Evolutionary conservation across 2,113 vertebrate species (phyloP).

Genomic region (Heloderma charlesbogerti): DNA sequence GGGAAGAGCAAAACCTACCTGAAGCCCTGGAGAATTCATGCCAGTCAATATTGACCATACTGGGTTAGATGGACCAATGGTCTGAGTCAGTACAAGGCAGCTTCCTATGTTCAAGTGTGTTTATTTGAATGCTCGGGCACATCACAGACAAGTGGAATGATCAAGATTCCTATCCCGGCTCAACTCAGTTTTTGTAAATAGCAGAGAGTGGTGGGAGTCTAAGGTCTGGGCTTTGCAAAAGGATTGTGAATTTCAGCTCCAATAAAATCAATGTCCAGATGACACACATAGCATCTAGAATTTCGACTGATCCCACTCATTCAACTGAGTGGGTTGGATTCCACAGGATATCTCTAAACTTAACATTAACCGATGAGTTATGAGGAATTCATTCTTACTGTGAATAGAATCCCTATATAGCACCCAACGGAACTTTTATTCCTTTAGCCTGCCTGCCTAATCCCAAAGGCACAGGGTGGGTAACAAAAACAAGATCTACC

Average conservation of each 20-base stretch:
- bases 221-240: background rate
- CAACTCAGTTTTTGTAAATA: background rate
- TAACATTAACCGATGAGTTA: background rate
- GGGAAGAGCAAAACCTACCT: too few species aligned
- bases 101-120: too few species aligned
- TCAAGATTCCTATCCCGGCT: background rate
- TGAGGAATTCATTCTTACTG: background rate
- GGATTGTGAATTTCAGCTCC: slow-evolving; percentile 20
- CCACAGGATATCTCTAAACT: background rate
- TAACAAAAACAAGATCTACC: background rate
- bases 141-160: background rate
- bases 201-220: background rate
- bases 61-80: too few species aligned
- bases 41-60: too few species aligned
- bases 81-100: too few species aligned
- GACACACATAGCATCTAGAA: background rate
- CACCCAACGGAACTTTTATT: too few species aligned
- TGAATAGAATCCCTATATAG: too few species aligned
- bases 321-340: background rate
- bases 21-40: too few species aligned
- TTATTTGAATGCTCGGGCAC: background rate
- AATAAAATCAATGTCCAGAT: slow-evolving; percentile 15
- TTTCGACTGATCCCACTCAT: background rate
- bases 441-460: background rate
- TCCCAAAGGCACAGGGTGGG: background rate